Evolutionary conservation across 2,113 vertebrate species (phyloP), one percentile per base, ranked within the genome.

Genomic region (Uria lomvia): DNA sequence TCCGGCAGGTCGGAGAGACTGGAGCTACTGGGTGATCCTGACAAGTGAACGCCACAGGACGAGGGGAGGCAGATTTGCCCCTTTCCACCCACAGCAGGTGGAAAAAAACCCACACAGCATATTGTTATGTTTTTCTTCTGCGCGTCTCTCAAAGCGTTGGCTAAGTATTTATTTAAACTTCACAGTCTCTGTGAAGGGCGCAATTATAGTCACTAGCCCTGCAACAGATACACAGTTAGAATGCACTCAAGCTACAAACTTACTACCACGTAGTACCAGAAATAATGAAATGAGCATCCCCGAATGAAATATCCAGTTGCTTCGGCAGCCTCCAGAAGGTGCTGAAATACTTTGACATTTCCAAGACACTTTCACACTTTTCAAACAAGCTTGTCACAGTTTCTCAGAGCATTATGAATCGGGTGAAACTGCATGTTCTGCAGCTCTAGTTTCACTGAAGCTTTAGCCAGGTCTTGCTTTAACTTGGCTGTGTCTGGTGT

Each of bases 321-420:
- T 83, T 96, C 67, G 74, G 87, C 94, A 97, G 90, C 89, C 95
- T 95, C 95, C 96, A 97, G 88, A 97, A 96, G 96, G 96, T 97
- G 96, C 74, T 96, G 96, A 97, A 96, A 96, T 94, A 88, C 94
- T 90, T 95, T 97, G 96, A 95, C 96, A 96, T 97, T 92, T 97
- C 96, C 96, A 96, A 97, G 93, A 8, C 96, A 88, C 93, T 96
- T 97, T 97, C 96, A 95, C 96, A 60, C 96, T 96, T 97, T 96
- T 96, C 96, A 96, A 96, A 96, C 94, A 97, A 97, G 92, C 96
- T 96, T 26, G 67, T 95, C 96, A 70, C 95, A 91, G 73, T 94
- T 97, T 95, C 84, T 60, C 73, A 23, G 96, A 86, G 95, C 84
- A 55, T 55, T 53, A 26, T n/a, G 91, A 40, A 62, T 45, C 72